phyloP scores from a whole-genome alignment of 2,888 invertebrate species.

The Agrochola circellaris region DNA sequence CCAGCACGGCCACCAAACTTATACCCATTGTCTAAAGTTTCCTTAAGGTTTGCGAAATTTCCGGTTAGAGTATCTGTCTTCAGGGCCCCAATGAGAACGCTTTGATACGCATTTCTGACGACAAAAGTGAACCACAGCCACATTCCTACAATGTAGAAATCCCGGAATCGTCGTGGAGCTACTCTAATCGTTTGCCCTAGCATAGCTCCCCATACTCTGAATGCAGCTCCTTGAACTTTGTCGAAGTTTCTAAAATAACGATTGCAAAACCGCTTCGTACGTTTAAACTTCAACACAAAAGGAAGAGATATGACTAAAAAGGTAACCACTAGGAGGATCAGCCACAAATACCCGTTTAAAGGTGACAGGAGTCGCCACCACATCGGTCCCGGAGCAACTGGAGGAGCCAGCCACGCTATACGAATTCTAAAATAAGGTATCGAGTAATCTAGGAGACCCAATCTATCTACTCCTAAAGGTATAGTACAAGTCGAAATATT shows the following conservation, averaged over 20 bases:
- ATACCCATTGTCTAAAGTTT: slow-evolving; percentile 77
- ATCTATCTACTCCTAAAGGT: slow-evolving; percentile 77
- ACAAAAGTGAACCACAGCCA: slow-evolving; percentile 86
- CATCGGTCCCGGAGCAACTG: slow-evolving; percentile 74
- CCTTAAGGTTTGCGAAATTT: slow-evolving; percentile 77
- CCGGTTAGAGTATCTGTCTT: slow-evolving; percentile 80
- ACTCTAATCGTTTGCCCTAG: slow-evolving; percentile 81
- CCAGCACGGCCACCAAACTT: slow-evolving; percentile 80
- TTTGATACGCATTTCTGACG: slow-evolving; percentile 82
- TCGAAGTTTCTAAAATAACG: slow-evolving; percentile 75
- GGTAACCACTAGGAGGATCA: slow-evolving; percentile 75
- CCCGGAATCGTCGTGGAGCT: slow-evolving; percentile 79
- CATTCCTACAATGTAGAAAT: slow-evolving; percentile 80
- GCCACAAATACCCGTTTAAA: slow-evolving; percentile 81
- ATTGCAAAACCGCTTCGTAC: slow-evolving; percentile 74
- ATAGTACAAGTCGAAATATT: slow-evolving; percentile 83
- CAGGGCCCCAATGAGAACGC: slow-evolving; percentile 81
- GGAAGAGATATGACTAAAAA: slow-evolving; percentile 78
- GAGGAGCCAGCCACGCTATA: slow-evolving; percentile 82
- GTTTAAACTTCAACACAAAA: slow-evolving; percentile 73
- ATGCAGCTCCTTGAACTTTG: slow-evolving; percentile 74
- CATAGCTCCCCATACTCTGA: slow-evolving; percentile 82
- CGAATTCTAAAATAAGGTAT: slow-evolving; percentile 81
- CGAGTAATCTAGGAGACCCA: slow-evolving; percentile 78
- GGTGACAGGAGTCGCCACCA: slow-evolving; percentile 82